A percentile compares a stretch with the other conserved stretches of the same genome.
phyloP scores from a whole-genome alignment of 2,113 vertebrate species.

The Regulus satrapa region DNA sequence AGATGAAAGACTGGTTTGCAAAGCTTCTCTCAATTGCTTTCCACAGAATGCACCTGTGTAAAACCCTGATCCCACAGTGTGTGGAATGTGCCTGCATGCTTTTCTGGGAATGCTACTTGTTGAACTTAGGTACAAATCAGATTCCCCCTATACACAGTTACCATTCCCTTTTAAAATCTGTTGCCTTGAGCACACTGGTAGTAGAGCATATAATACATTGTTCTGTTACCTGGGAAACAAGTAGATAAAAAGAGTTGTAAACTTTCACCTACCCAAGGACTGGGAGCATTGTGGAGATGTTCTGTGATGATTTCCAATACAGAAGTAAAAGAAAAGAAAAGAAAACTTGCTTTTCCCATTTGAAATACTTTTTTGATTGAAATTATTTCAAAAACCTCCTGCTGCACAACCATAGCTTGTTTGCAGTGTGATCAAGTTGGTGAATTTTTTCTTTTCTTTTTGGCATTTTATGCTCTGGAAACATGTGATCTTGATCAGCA shows the following conservation, averaged over 20 bases:
- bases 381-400: background rate
- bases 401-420: background rate
- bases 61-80: background rate
- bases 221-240: background rate
- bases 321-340: background rate
- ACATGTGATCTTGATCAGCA: background rate
- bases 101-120: background rate
- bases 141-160: background rate
- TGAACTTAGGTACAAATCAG: background rate
- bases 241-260: background rate
- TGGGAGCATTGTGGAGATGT: background rate
- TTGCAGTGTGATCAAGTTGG: accelerated
- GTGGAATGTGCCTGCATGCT: background rate
- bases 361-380: background rate
- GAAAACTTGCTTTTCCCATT: background rate
- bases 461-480: background rate
- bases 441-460: background rate
- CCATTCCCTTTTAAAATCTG: background rate
- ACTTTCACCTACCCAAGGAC: background rate
- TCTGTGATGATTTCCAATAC: background rate
- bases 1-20: background rate
- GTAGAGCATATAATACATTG: background rate
- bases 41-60: background rate
- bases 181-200: background rate
- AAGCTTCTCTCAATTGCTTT: background rate